phyloP scores from a whole-genome alignment of 92 coral and sea anemone species.

The Epizoanthus ramosus region DNA sequence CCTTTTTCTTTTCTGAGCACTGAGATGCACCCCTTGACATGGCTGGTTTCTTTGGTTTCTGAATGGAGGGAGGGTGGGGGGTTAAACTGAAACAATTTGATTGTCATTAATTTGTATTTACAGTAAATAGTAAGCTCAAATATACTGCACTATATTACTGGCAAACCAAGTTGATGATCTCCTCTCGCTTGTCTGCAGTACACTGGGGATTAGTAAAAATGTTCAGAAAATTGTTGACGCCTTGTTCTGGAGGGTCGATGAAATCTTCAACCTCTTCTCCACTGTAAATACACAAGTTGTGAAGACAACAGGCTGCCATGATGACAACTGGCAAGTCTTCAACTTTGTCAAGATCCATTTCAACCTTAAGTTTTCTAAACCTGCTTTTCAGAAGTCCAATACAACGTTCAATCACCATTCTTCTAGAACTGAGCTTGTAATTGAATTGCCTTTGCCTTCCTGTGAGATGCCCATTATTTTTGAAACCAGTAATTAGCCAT shows the following conservation, averaged over 20 bases:
- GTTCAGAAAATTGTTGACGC: conserved; percentile 49
- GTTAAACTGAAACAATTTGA: conserved; percentile 4
- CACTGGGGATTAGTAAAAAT: conserved; percentile 44
- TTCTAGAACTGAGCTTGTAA: conserved; percentile 57
- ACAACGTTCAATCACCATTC: conserved; percentile 62
- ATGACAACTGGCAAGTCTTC: conserved; percentile 46
- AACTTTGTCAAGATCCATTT: conserved; percentile 65
- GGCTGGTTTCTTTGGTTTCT: conserved; percentile 3
- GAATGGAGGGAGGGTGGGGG: background rate
- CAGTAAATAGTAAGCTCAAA: background rate
- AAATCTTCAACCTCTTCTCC: conserved; percentile 52
- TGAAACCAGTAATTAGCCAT: conserved; percentile 58
- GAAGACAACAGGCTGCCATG: conserved; percentile 56
- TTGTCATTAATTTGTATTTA: conserved; percentile 13
- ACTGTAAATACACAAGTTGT: conserved; percentile 53
- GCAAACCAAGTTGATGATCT: conserved; percentile 20
- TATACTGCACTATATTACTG: conserved; percentile 1
- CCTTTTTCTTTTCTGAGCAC: conserved; percentile 20
- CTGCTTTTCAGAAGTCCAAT: conserved; percentile 66
- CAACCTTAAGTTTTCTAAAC: conserved; percentile 66
- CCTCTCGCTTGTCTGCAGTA: conserved; percentile 39
- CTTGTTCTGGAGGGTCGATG: conserved; percentile 42
- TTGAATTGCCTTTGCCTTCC: conserved; percentile 61
- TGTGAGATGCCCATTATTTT: conserved; percentile 60
- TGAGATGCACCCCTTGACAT: conserved; percentile 23